Evolutionary conservation across 2,113 vertebrate species (phyloP), one percentile per base, ranked within the genome.

Genomic region (Lepisosteus osseus): DNA sequence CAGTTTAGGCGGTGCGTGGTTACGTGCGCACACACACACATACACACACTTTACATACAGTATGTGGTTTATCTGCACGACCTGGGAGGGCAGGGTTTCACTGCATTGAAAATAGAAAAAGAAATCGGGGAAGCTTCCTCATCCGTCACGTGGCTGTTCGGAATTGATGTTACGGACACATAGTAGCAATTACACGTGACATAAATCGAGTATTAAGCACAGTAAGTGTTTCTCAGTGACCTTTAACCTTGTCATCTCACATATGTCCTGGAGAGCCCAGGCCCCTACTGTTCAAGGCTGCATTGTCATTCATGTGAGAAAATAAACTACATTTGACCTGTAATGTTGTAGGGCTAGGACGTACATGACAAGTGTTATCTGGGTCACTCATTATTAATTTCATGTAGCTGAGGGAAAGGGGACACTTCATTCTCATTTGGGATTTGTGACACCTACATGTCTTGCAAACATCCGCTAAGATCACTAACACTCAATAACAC

Each of bases 11-110:
- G 15, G n/a, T 29, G 56, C 13, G 56, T 54, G 43, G 67, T 11
- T 61, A 56, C 5, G 72, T 3, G 15, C 29, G 56, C 44, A 5
- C 13, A 41, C 86, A 88, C 83, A 86, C 77, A 85, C 74, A 79
- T 68, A 15, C 68, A 65, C 74, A 69, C 76, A 76, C 81, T 83
- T 80, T 83, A n/a, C 56, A 12, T 59, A 59, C 3, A 11, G 3
- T 59, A 59, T 59, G 47, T 59, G 2, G 29, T 12, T n/a, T 4
- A 12, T 12, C 1, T 59, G 13, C 56, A 29, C 29, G 29, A 29
- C 29, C 29, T 29, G 29, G 29, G 29, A 29, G 29, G 29, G 29
- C 29, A 29, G 29, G 29, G 29, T 29, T 29, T 29, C 29, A 29
- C 29, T 2, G 2, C 29, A 29, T 29, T 29, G 29, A 29, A 29